Base-by-base conservation (phyloP, 2,113 vertebrate species). In the Oenanthe melanoleuca region DNA sequence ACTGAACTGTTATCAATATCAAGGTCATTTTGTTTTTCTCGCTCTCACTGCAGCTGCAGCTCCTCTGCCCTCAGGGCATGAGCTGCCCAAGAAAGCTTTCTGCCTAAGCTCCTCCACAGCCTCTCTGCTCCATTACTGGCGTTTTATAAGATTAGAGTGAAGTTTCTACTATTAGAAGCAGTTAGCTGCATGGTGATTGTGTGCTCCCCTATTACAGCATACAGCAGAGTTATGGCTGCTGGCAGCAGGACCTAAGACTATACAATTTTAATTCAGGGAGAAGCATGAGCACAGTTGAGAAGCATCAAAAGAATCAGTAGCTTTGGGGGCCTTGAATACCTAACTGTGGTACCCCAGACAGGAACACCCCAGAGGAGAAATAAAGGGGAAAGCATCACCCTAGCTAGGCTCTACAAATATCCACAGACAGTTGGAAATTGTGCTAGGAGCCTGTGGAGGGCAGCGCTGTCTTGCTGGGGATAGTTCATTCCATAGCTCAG, bases 21-120 rank as follows among this genome's bases (percentile, higher is more conserved):
- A 88, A 97, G 96, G 96, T 95, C 92, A 91, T 80, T 90, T 80
- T 80, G 92, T 26, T 94, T 86, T 82, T 52, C 83, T 50, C 61
- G 59, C 84, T 88, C 67, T 86, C 1, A 5, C 57, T 81, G 53
- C 73, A 92, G 81, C 75, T 93, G 61, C 66, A 93, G 78, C 75
- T 92, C 37, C 50, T 87, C 37, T 71, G 81, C 78, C 95, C 70
- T 65, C 37, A 6, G 63, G 91, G 73, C 80, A 57, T 1, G 5
- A 23, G 83, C 69, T 92, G 77, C 84, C 74, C 73, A 26, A 26
- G 93, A 84, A 87, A 65, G 84, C 66, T 90, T 72, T 72, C 81
- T 61, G 34, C 29, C 63, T 66, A 34, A 75, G 89, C 70, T 85
- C 50, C n/a, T 89, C 57, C 40, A 23, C 91, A 91, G 87, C 59